Conservation (phyloP, 2,113 vertebrate genomes). For the Ciconia boyciana region DNA sequence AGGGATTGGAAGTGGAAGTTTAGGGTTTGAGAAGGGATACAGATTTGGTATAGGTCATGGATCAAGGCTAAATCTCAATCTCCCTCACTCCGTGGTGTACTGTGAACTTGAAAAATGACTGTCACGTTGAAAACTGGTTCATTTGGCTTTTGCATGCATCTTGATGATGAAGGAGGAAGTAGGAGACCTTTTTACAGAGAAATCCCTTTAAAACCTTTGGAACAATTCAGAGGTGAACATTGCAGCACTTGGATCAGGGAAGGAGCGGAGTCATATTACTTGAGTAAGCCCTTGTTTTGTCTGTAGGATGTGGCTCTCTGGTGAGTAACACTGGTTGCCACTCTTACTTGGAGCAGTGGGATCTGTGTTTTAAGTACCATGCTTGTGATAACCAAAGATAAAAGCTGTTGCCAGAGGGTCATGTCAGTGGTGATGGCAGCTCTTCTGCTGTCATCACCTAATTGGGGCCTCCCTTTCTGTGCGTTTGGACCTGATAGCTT, state of each 20-base stretch:
- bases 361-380: background rate
- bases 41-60: fast-evolving
- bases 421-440: background rate
- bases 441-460: background rate
- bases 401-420: background rate
- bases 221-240: background rate
- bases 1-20: background rate
- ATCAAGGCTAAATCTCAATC: background rate
- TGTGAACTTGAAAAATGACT: background rate
- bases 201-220: background rate
- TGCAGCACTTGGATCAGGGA: background rate
- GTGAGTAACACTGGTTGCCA: background rate
- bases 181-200: background rate
- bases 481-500: background rate
- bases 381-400: background rate
- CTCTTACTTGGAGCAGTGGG: background rate
- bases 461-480: background rate
- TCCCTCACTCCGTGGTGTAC: background rate
- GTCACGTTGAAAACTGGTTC: background rate
- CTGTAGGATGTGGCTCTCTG: background rate
- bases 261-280: background rate
- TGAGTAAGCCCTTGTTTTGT: background rate
- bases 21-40: background rate
- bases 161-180: background rate
- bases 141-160: fast-evolving